Evolutionary conservation across 2,888 invertebrate genomes (phyloP), one percentile per base, ranked within the genome.

Genomic region (Trichopoda pennipes): DNA sequence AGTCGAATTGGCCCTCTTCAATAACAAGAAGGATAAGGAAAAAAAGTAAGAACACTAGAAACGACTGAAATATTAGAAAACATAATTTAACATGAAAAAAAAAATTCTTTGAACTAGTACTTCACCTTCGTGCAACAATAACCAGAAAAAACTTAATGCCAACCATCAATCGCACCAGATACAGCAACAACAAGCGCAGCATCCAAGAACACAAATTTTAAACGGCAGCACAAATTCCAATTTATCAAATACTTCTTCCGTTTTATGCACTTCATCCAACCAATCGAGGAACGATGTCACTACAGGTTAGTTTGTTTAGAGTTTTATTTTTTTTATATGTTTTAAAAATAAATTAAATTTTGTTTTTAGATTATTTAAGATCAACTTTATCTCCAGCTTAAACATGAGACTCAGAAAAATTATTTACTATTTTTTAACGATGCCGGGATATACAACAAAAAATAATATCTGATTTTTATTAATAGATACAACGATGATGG

Each of bases 1-100:
- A 89, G 91, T 92, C 85, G 96, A 96, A 92, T 92, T 96, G 91
- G 95, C 95, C 89, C 92, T 95, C 86, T 90, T 89, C 78, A 90
- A 90, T 75, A 90, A 87, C 84, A 90, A 89, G 86, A 89, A 88
- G 85, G 89, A 89, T 80, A 88, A 85, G 75, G 89, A 89, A 79
- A 88, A 85, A 58, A 84, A 74, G 78, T 76, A 78, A 55, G 55
- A 47, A 28, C 8, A 28, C 28, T 4, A 28, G 6, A 28, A 28
- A 21, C 10, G 3, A 23, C 7, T 35, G 53, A 38, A n/a, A 28
- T 28, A 7, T 28, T 28, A 16, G 23, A 44, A 73, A 17, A 9
- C 10, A 2, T 23, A 55, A 28, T 58, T 77, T 8, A 42, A 38
- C 23, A 42, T 17, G 0, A 56, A 44, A 47, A n/a, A n/a, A n/a